Percentiles rank a stretch among this genome's conserved stretches.
Conservation (phyloP, 1,140 invertebrate genomes). For the Zeugodacus cucurbitae region DNA sequence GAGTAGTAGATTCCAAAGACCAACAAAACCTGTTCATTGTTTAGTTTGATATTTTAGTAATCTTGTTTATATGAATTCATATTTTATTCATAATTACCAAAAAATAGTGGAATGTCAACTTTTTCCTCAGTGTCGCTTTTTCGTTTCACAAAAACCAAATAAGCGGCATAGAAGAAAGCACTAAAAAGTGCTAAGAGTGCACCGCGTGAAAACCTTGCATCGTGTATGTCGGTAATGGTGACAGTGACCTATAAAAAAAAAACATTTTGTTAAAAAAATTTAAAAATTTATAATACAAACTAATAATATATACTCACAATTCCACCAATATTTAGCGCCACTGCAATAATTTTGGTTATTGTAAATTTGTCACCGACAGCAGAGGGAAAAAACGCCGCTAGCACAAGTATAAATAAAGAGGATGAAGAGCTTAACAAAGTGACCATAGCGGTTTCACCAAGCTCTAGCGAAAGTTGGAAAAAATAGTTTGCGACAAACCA, state of each 20-base stretch:
- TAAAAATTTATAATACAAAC: neutral
- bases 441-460: conserved; percentile 81
- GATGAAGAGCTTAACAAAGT: conserved; percentile 86
- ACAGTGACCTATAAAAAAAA: conserved; percentile 72
- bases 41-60: conserved; percentile 52
- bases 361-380: conserved; percentile 81
- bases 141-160: conserved; percentile 83
- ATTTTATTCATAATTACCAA: conserved; percentile 71
- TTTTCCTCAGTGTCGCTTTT: conserved; percentile 88
- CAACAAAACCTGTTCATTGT: conserved; percentile 89
- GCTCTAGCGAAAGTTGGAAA: conserved; percentile 81
- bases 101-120: conserved; percentile 90
- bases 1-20: conserved; percentile 82
- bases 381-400: conserved; percentile 85
- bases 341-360: conserved; percentile 82
- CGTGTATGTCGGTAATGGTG: conserved; percentile 76
- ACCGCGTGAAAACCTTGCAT: conserved; percentile 75
- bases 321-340: conserved; percentile 81
- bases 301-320: conserved; percentile 71
- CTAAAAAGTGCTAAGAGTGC: conserved; percentile 82
- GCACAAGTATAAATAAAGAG: conserved; percentile 83
- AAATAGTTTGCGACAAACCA: conserved; percentile 87
- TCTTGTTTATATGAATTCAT: neutral
- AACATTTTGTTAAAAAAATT: conserved; percentile 34
- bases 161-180: conserved; percentile 86